phyloP scores from a whole-genome alignment of 2,113 vertebrate genomes.

The Leucoraja erinaceus region DNA sequence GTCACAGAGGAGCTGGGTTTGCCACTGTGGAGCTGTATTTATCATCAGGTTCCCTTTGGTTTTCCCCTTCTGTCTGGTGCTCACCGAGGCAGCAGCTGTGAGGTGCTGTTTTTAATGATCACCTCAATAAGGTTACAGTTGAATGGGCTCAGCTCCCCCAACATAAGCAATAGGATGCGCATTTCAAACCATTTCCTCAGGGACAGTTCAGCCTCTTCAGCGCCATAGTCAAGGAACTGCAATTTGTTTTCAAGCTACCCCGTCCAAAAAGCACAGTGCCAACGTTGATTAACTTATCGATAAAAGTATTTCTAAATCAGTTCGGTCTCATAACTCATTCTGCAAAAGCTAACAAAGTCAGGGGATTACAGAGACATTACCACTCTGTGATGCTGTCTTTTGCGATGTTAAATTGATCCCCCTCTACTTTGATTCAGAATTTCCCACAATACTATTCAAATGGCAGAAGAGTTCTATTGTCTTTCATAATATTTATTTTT shows the following conservation, averaged over 20 bases:
- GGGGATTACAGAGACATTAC: neutral
- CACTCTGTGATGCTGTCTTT: neutral
- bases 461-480: neutral
- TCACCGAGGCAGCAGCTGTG: neutral
- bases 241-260: neutral
- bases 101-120: slow-evolving; percentile 20
- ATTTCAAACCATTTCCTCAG: slow-evolving; percentile 29
- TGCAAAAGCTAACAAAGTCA: neutral
- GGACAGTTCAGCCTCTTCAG: neutral
- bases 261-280: neutral
- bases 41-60: neutral
- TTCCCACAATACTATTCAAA: neutral
- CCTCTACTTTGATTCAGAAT: neutral
- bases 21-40: neutral
- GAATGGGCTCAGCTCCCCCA: neutral
- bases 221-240: neutral
- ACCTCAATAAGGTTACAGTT: slow-evolving; percentile 2
- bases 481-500: too few relatives aligned
- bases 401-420: neutral
- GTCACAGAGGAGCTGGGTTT: neutral
- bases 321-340: neutral
- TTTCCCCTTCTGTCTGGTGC: neutral
- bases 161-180: neutral
- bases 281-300: neutral
- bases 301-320: neutral